Evolutionary conservation across 1,140 invertebrate genomes (phyloP).

Genomic region (Lutraria rhynchaena): DNA sequence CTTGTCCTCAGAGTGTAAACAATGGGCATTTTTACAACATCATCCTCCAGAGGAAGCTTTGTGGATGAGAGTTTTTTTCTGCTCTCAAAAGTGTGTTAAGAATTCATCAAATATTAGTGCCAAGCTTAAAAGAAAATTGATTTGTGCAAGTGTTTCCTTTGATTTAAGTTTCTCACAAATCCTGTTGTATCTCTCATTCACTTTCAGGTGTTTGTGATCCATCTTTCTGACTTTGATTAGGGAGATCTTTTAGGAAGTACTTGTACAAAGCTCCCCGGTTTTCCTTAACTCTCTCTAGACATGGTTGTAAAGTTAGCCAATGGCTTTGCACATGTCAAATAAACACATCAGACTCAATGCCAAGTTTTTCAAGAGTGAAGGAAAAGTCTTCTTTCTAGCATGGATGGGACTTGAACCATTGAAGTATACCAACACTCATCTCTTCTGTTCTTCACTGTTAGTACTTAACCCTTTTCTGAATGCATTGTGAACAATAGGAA

Average conservation of each 20-base stretch:
- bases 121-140: slow-evolving; percentile 6
- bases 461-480: slow-evolving; percentile 68
- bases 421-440: slow-evolving; percentile 61
- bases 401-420: slow-evolving; percentile 68
- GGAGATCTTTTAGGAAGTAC: slow-evolving; percentile 51
- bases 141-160: neutral
- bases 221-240: neutral
- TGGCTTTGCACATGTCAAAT: slow-evolving; percentile 67
- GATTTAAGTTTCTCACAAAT: neutral
- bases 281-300: slow-evolving; percentile 63
- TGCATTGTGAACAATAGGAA: slow-evolving; percentile 69
- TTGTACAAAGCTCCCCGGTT: slow-evolving; percentile 58
- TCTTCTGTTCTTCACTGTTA: slow-evolving; percentile 64
- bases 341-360: slow-evolving; percentile 62
- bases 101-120: neutral
- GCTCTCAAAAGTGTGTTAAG: neutral
- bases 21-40: slow-evolving; percentile 12
- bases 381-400: slow-evolving; percentile 67
- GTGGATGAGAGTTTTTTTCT: slow-evolving; percentile 16
- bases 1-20: slow-evolving; percentile 17
- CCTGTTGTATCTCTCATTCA: neutral
- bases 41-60: neutral
- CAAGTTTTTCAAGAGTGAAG: slow-evolving; percentile 49
- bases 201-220: neutral
- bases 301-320: slow-evolving; percentile 67